Evolutionary conservation across 2,797 vertebrate genomes (phyloP), one percentile per base, ranked within the genome.

Genomic region (Manis javanica): DNA sequence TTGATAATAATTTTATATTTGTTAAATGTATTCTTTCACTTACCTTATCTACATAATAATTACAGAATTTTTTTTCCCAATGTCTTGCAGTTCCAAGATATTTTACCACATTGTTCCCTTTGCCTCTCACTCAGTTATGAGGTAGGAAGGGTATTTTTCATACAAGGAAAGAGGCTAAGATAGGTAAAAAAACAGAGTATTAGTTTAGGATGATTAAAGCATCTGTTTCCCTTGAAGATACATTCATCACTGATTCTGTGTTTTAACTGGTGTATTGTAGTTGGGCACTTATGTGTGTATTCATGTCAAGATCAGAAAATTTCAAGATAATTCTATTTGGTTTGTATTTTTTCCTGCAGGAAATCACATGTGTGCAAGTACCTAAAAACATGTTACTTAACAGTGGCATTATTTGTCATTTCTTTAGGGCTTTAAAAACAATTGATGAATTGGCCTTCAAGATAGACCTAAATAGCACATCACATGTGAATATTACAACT

Each of bases 381-480:
- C 29, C 26, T 87, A 69, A 92, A 46, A 72, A 42, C 37, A 12
- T 87, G 23, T 87, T 81, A 59, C 42, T 34, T 59, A 95, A 81
- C 34, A 74, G 51, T 31, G 87, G 19, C 87, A 39, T 75, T 75
- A 21, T 82, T 96, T 91, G 55, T 98, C 87, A 77, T 98, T 31
- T 57, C 95, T 98, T 97, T 98, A 99, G 99, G 91, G 99, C 99
- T 96, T 98, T 99, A 94, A 99, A 98, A 98, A 99, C 99, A 4
- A 99, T 99, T n/a, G 99, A 99, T 66, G 98, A 99, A 82, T 97
- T 99, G 98, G 99, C 99, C 69, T 99, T 99, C 98, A 99, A 99
- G 98, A 98, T 99, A 34, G 98, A 99, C 97, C 99, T 99, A 68
- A 87, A 42, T 37, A 98, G 98, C 19, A 99, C 99, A 37, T 97